Evolutionary conservation across 2,888 invertebrate genomes (phyloP).

Genomic region (Timema cristinae): DNA sequence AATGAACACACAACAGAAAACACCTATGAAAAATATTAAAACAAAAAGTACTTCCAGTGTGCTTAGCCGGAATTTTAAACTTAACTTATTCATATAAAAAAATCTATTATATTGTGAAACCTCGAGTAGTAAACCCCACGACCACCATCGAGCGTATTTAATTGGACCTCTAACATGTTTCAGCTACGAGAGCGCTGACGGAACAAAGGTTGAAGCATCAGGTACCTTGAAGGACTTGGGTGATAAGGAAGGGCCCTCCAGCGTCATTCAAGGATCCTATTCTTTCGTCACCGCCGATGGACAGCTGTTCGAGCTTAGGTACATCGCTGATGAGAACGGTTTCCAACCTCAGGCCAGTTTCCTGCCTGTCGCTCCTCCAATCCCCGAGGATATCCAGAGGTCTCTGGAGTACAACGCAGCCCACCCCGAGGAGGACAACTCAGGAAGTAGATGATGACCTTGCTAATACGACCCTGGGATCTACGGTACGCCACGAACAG

Average conservation of each 20-base stretch:
- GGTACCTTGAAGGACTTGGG: conserved; percentile 4
- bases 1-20: too few relatives aligned
- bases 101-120: too few relatives aligned
- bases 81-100: too few relatives aligned
- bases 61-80: too few relatives aligned
- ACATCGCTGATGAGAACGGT: conserved; percentile 10
- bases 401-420: conserved; percentile 8
- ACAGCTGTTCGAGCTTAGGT: not conserved
- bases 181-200: conserved; percentile 16
- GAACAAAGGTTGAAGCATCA: conserved; percentile 4
- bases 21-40: too few relatives aligned
- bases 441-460: conserved; percentile 1
- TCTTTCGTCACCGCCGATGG: conserved; percentile 4
- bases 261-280: conserved; percentile 5
- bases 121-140: too few relatives aligned
- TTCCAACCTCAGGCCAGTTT: conserved; percentile 11
- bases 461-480: not conserved
- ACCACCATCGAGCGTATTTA: too few relatives aligned
- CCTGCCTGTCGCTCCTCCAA: conserved; percentile 2
- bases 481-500: too few relatives aligned
- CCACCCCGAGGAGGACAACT: conserved; percentile 15
- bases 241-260: not conserved
- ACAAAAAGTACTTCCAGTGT: too few relatives aligned
- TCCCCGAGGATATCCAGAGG: conserved; percentile 6
- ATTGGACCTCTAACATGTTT: not conserved